Percentiles rank a stretch among this genome's conserved stretches.
These are phyloP conservation scores for Anoura caudifer DNA, from an alignment of 2,113 vertebrate genomes.

Conservation along the genomic window DNA sequence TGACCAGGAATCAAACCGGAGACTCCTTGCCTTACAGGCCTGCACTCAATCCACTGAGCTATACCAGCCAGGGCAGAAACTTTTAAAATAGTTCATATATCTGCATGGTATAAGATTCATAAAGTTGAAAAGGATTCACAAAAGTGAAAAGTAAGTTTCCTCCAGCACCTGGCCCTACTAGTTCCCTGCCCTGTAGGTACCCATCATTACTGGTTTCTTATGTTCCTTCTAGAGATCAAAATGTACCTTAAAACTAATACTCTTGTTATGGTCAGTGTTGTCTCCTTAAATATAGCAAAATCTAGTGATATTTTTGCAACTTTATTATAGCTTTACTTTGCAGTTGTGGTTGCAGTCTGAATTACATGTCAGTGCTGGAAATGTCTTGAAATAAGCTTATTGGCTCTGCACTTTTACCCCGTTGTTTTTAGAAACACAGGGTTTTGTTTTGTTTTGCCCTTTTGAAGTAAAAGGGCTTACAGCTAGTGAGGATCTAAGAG, in stretches of 20 bases:
- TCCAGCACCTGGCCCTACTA: background rate
- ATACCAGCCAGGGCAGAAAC: background rate
- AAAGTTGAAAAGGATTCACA: slow-evolving; percentile 8
- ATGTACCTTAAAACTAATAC: slow-evolving; percentile 31
- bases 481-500: slow-evolving; percentile 12
- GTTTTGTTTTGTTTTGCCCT: slow-evolving; percentile 20
- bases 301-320: slow-evolving; percentile 45
- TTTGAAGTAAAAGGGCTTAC: slow-evolving; percentile 28
- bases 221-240: slow-evolving; percentile 27
- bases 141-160: background rate
- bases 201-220: background rate
- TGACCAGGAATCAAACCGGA: too few species aligned
- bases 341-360: slow-evolving; percentile 42
- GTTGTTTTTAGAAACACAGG: slow-evolving; percentile 57
- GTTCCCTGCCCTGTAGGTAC: background rate
- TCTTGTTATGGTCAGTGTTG: slow-evolving; percentile 26
- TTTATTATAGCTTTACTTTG: slow-evolving; percentile 61
- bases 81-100: background rate
- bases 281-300: slow-evolving; percentile 29
- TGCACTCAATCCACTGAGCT: too few species aligned
- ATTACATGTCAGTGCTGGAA: slow-evolving; percentile 30
- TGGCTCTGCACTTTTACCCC: background rate
- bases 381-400: slow-evolving; percentile 51
- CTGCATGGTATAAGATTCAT: background rate
- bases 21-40: too few species aligned